These are phyloP conservation scores for Pseudachorutes palmiensis DNA, from an alignment of 1,140 invertebrate genomes.

Conservation along the genomic window DNA sequence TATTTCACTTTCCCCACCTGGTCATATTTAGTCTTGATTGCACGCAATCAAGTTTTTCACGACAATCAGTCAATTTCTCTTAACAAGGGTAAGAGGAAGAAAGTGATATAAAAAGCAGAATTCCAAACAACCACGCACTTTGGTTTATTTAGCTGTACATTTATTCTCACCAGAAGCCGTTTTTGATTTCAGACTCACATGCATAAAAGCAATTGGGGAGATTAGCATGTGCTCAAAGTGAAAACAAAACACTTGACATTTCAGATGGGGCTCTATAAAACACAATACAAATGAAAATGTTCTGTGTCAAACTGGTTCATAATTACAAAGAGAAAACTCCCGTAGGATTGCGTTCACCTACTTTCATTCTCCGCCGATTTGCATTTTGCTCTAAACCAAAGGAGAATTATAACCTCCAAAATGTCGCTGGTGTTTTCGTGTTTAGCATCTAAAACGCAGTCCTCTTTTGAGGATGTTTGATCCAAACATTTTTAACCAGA, in stretches of 20 bases:
- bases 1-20: too few relatives aligned
- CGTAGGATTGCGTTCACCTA: not conserved
- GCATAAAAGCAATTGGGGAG: not conserved
- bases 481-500: too few relatives aligned
- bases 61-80: not conserved
- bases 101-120: not conserved
- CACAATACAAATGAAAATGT: too few relatives aligned
- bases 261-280: too few relatives aligned
- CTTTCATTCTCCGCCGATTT: not conserved
- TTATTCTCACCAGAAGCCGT: slow-evolving; percentile 5
- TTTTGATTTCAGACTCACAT: not conserved
- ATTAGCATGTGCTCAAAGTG: not conserved
- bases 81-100: slow-evolving; percentile 1
- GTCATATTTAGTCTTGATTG: not conserved
- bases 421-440: not conserved
- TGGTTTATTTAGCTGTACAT: slow-evolving; percentile 2
- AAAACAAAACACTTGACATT: not conserved
- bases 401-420: not conserved
- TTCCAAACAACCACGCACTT: not conserved
- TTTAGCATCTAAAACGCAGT: too few relatives aligned
- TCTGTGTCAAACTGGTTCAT: not conserved
- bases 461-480: too few relatives aligned
- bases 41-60: slow-evolving; percentile 15
- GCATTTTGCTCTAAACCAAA: not conserved
- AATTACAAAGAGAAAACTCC: not conserved